A percentile compares a stretch with the other conserved stretches of the same genome.
phyloP scores from a whole-genome alignment of 92 coral and sea anemone genomes.

The Porites cylindrica region DNA sequence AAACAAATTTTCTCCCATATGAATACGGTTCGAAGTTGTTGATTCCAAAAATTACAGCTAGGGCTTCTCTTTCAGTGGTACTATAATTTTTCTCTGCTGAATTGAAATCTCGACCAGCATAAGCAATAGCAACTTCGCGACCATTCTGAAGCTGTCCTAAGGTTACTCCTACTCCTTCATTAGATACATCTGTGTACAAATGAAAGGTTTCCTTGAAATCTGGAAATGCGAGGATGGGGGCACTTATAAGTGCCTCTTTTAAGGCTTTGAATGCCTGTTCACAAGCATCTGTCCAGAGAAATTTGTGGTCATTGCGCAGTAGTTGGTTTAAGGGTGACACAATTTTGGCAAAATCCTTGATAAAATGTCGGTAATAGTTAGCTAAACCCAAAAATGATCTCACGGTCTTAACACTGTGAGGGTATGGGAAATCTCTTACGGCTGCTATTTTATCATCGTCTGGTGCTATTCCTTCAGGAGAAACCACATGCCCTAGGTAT shows the following conservation, averaged over 20 bases:
- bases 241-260: constrained; percentile 36
- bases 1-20: constrained; percentile 42
- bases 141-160: constrained; percentile 52
- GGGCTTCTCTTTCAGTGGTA: constrained; percentile 61
- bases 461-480: constrained; percentile 54
- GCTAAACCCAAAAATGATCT: constrained; percentile 72
- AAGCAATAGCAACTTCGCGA: constrained; percentile 54
- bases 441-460: constrained; percentile 63
- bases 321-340: constrained; percentile 67
- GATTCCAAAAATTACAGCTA: constrained; percentile 54
- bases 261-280: constrained; percentile 47
- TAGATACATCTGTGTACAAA: constrained; percentile 53
- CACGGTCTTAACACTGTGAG: constrained; percentile 47
- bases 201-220: constrained; percentile 53
- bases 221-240: constrained; percentile 72
- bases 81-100: constrained; percentile 63
- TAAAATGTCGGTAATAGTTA: constrained; percentile 66
- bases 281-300: constrained; percentile 57
- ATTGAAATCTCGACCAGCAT: constrained; percentile 51
- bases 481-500: constrained; percentile 72
- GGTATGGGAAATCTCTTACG: constrained; percentile 56
- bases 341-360: constrained; percentile 54
- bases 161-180: constrained; percentile 50
- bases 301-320: constrained; percentile 46
- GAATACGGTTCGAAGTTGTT: constrained; percentile 58